phyloP scores from a whole-genome alignment of 1,140 invertebrate species.

The Drosophila sucinea region DNA sequence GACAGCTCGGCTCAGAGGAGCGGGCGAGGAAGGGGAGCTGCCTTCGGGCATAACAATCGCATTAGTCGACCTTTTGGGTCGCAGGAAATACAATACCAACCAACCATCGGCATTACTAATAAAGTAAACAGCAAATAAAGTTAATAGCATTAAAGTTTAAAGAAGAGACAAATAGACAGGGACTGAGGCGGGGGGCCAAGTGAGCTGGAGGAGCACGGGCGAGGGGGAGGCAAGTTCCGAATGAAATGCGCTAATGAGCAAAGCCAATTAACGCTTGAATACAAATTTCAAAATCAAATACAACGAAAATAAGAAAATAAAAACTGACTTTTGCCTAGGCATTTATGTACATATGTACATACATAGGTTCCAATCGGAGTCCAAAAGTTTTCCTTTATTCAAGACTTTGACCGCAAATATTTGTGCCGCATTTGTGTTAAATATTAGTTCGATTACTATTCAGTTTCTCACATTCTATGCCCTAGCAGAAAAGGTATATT shows the following conservation, averaged over 20 bases:
- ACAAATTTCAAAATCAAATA: constrained; percentile 78
- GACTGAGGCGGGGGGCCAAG: neutral
- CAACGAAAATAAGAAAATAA: constrained; percentile 25
- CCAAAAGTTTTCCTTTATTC: constrained; percentile 53
- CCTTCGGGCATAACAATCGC: constrained; percentile 70
- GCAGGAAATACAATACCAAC: constrained; percentile 68
- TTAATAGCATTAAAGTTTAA: constrained; percentile 74
- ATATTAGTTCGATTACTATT: constrained; percentile 43
- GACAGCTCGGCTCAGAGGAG: neutral
- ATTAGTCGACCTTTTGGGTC: constrained; percentile 64
- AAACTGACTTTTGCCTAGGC: constrained; percentile 38
- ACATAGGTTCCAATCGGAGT: constrained; percentile 7
- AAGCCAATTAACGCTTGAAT: constrained; percentile 76
- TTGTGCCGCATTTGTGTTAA: constrained; percentile 39
- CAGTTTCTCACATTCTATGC: constrained; percentile 11
- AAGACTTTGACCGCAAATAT: constrained; percentile 46
- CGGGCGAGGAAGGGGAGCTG: too few relatives aligned
- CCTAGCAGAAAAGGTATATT: neutral
- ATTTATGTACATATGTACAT: too few relatives aligned
- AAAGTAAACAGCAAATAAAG: constrained; percentile 79
- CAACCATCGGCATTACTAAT: constrained; percentile 61
- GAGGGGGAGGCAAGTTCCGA: neutral
- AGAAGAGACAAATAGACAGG: constrained; percentile 8
- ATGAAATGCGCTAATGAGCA: constrained; percentile 71
- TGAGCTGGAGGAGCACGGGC: neutral